Evolutionary conservation across 2,113 vertebrate species (phyloP).

Genomic region (Datnioides undecimradiatus): DNA sequence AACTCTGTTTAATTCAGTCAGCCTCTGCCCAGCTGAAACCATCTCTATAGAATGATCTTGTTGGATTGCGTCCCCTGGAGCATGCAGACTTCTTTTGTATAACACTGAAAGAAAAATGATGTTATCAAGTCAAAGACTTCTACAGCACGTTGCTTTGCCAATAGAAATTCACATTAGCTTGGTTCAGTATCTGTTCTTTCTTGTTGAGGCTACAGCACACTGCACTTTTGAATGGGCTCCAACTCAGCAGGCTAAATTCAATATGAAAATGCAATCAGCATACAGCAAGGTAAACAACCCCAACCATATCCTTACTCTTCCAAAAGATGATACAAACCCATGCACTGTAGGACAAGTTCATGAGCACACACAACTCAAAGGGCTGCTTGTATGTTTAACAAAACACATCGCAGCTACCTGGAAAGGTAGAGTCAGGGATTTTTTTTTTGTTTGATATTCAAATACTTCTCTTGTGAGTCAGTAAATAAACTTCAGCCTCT

Average conservation of each 20-base stretch:
- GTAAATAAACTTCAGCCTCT: conserved; percentile 63
- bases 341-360: conserved; percentile 15
- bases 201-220: conserved; percentile 45
- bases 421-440: conserved; percentile 44
- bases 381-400: conserved; percentile 46
- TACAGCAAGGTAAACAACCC: conserved; percentile 67
- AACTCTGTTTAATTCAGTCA: conserved; percentile 7
- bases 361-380: conserved; percentile 38
- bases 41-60: conserved; percentile 19
- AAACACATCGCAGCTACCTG: conserved; percentile 42
- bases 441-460: conserved; percentile 60
- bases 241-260: conserved; percentile 74
- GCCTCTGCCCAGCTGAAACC: conserved; percentile 37
- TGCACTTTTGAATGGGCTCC: conserved; percentile 69
- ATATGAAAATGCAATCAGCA: conserved; percentile 72
- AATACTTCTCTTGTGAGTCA: conserved; percentile 54
- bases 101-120: conserved; percentile 60
- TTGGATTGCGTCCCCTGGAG: conserved; percentile 42
- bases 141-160: conserved; percentile 54
- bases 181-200: conserved; percentile 63
- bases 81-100: conserved; percentile 52
- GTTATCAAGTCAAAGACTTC: conserved; percentile 69
- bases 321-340: conserved; percentile 45
- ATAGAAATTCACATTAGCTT: conserved; percentile 66
- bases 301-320: conserved; percentile 49